Percentiles rank a stretch among this genome's conserved stretches.
phyloP scores from a whole-genome alignment of 64 coral and sea anemone species.

The Montipora cactus region DNA sequence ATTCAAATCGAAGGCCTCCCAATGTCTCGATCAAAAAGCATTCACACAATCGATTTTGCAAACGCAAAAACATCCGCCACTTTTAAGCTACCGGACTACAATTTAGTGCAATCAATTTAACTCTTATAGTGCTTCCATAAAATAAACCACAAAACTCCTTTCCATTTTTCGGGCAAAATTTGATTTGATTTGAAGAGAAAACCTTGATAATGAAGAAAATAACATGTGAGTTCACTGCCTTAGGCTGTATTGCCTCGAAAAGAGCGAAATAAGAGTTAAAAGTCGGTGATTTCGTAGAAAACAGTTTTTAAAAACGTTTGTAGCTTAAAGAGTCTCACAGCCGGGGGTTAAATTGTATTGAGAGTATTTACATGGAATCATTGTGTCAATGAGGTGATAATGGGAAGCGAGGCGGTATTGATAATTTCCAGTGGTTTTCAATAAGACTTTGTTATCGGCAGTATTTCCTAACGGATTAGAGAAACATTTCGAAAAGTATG shows the following conservation, averaged over 20 bases:
- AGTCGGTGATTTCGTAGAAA: background rate
- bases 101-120: background rate
- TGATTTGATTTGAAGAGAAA: background rate
- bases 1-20: background rate
- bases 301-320: conserved; percentile 16
- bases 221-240: no score
- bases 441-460: no score
- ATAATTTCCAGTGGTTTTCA: background rate
- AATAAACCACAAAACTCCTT: background rate
- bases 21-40: background rate
- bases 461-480: no score
- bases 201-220: background rate
- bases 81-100: background rate
- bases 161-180: background rate
- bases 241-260: no score
- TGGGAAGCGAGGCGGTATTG: background rate
- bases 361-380: background rate
- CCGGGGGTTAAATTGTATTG: background rate
- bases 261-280: background rate
- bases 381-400: conserved; percentile 11
- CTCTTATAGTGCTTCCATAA: background rate
- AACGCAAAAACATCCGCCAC: background rate
- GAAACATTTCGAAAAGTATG: no score
- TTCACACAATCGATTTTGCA: background rate
- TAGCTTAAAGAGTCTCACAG: background rate